Evolutionary conservation across 2,888 invertebrate genomes (phyloP), one percentile per base, ranked within the genome.

Genomic region (Plagodis dolabraria): DNA sequence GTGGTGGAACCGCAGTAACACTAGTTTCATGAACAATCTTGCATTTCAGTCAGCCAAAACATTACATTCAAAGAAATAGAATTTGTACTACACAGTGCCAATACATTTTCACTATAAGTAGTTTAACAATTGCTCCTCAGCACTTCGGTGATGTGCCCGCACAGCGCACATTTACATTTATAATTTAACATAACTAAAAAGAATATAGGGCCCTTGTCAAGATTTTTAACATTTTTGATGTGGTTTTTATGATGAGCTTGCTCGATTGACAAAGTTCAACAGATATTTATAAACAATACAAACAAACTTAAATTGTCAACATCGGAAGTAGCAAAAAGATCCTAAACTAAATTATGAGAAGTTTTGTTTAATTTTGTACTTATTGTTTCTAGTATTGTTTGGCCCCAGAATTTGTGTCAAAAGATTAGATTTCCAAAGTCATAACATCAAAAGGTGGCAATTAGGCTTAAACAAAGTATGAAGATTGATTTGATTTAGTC

Each of bases 381-480:
- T 83, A 79, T 80, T 80, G 76, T 83, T 83, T 83, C 85, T 86
- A 88, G 87, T 86, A 83, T 76, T 69, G 83, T 90, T 60, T 90
- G 90, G 89, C 89, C 90, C 91, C 90, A 82, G 86, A 87, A 80
- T 82, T 83, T 83, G 76, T 85, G 83, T 86, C 64, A 79, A 82
- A 79, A 73, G 46, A 72, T 79, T 75, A 69, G 67, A 58, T 60
- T 54, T 59, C 22, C 42, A 54, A 60, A 59, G 56, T 55, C 40
- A 38, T 22, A 22, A 22, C 22, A 22, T 22, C 4, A 22, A 22
- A 22, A 22, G 4, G 22, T 2, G 22, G 22, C 22, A 4, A 22
- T 7, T 9, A 45, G 40, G 38, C 4, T 7, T 46, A 12, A n/a
- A 40, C 33, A 54, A 54, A 53, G 53, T 34, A 7, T 12, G 45